Evolutionary conservation across 1,140 invertebrate genomes (phyloP), one percentile per base, ranked within the genome.

Genomic region (Drosophila cardini): DNA sequence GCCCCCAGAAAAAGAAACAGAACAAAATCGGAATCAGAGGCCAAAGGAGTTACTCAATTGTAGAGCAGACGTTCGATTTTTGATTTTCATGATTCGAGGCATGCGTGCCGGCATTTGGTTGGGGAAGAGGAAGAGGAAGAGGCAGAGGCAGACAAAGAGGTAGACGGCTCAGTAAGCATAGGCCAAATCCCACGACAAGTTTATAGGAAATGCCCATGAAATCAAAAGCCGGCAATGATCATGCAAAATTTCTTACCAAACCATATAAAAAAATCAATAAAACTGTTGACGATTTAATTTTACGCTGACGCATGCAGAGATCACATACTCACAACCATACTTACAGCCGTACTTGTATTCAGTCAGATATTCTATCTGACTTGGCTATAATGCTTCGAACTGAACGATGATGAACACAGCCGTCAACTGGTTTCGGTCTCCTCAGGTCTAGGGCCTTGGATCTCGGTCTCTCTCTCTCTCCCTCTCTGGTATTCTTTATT

Each of bases 261-360:
- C 18, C 46, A 1, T 13, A 55, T 57, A 61, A 36, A 76, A 89
- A 78, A 87, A 87, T 87, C 84, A 87, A 84, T 87, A 87, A 75
- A 85, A 84, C 76, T 76, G 67, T 81, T 87, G 80, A 89, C 80
- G 70, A 73, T 75, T 87, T 78, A 80, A 89, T 87, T 89, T 87
- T 52, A 77, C 77, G 84, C 84, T 87, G 84, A 87, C 84, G 84
- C 84, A 87, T 78, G 68, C 69, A 72, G 64, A 60, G 43, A 34
- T n/a, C 55, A 60, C 62, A 46, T 26, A 65, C 40, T 53, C 11
- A 26, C 21, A 26, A 5, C 21, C 21, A 10, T 8, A 52, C 5
- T 52, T 5, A 26, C 21, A 26, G 21, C 21, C 10, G 8, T 6
- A 45, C 7, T 53, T 6, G 11, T 21, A 65, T 15, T 46, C 9